Conservation (phyloP, 2,888 invertebrate genomes). For the Plusia festucae region DNA sequence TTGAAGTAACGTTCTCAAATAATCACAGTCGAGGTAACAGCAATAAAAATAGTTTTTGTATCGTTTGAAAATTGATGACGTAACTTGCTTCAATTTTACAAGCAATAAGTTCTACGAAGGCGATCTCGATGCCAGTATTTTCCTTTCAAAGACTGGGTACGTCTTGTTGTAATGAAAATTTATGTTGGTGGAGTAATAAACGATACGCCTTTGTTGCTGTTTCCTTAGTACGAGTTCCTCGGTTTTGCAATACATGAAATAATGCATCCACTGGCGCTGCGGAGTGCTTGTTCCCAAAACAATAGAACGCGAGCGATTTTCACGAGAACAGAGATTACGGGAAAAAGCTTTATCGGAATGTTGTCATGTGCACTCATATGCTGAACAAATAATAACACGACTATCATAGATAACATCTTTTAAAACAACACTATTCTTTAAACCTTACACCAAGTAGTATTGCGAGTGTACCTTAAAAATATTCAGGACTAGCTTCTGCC, state of each 20-base stretch:
- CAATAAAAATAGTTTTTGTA: conserved; percentile 38
- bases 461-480: not conserved
- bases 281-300: conserved; percentile 56
- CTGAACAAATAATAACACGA: conserved; percentile 34
- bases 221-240: conserved; percentile 36
- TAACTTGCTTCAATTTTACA: conserved; percentile 60
- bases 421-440: conserved; percentile 13
- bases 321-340: conserved; percentile 59
- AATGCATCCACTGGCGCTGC: conserved; percentile 23
- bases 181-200: conserved; percentile 70
- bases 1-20: not conserved
- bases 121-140: conserved; percentile 63
- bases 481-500: too few relatives aligned
- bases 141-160: conserved; percentile 64
- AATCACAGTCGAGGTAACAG: conserved; percentile 9
- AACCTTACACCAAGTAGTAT: not conserved
- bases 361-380: conserved; percentile 53
- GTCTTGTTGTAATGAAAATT: conserved; percentile 76
- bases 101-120: conserved; percentile 60
- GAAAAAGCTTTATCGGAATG: conserved; percentile 53
- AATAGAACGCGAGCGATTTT: conserved; percentile 59
- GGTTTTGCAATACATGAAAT: conserved; percentile 37
- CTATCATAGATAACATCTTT: conserved; percentile 42
- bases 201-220: conserved; percentile 64
- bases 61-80: conserved; percentile 45